Percentiles rank a stretch among this genome's conserved stretches.
Conservation (phyloP, 2,888 invertebrate species). For the Taenaris catops region DNA sequence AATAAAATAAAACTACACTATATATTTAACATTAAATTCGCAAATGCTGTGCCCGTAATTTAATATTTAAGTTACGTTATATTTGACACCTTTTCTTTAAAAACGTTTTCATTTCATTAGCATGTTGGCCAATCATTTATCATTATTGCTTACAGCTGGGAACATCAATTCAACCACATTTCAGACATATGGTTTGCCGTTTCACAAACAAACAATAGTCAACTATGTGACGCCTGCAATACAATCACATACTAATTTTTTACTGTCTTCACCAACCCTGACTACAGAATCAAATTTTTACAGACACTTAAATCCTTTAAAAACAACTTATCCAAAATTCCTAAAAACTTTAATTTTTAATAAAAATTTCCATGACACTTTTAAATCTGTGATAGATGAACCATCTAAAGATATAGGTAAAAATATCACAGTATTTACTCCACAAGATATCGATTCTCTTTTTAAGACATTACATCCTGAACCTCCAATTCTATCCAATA, state of each 20-base stretch:
- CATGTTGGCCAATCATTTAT: no score
- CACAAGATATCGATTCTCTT: slow-evolving; percentile 37
- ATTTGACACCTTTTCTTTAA: no score
- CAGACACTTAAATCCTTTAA: slow-evolving; percentile 41
- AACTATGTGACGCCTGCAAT: slow-evolving; percentile 50
- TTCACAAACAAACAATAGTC: slow-evolving; percentile 31
- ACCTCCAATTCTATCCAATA: slow-evolving; percentile 27
- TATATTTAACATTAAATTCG: no score
- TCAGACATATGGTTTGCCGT: slow-evolving; percentile 39
- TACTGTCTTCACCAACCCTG: slow-evolving; percentile 35
- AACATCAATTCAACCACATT: slow-evolving; percentile 39
- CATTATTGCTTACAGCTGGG: slow-evolving; percentile 68
- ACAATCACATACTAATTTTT: slow-evolving; percentile 31
- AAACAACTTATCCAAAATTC: slow-evolving; percentile 38
- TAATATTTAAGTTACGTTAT: no score
- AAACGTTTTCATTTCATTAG: slow-evolving; percentile 12
- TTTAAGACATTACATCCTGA: slow-evolving; percentile 41
- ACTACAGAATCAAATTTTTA: slow-evolving; percentile 45
- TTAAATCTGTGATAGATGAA: slow-evolving; percentile 10
- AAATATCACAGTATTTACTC: slow-evolving; percentile 46
- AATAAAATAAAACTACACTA: no score
- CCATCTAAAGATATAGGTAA: slow-evolving; percentile 24
- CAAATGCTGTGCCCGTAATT: no score
- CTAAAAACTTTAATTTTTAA: slow-evolving; percentile 35
- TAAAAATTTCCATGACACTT: slow-evolving; percentile 35